phyloP scores from a whole-genome alignment of 2,113 vertebrate species.

The Lophochroa leadbeateri region DNA sequence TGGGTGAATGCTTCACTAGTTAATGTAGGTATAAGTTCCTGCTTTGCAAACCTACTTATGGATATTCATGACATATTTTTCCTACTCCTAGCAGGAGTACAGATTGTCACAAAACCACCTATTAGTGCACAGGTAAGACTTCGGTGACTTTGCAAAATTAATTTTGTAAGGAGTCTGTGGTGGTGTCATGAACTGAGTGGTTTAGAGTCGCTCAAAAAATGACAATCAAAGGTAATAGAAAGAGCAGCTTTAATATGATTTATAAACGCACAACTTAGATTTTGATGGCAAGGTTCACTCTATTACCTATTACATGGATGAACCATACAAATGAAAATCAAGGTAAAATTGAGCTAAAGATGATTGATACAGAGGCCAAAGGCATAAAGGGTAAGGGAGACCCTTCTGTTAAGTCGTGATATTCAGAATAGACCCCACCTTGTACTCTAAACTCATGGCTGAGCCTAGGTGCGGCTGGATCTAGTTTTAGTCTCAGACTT shows the following conservation, averaged over 20 bases:
- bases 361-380: not conserved
- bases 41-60: not conserved
- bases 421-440: not conserved
- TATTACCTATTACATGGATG: not conserved
- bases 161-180: not conserved
- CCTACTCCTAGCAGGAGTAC: not conserved
- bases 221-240: not conserved
- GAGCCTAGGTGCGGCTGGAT: not conserved
- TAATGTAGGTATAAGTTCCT: not conserved
- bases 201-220: not conserved
- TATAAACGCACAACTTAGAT: not conserved
- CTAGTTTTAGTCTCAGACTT: not conserved
- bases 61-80: not conserved
- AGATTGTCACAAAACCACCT: not conserved
- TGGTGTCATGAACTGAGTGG: not conserved
- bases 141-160: not conserved
- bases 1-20: not conserved
- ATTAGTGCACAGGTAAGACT: not conserved
- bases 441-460: not conserved
- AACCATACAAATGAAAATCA: not conserved
- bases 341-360: not conserved
- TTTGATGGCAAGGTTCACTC: not conserved
- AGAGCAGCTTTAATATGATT: not conserved
- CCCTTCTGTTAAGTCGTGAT: not conserved
- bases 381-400: not conserved